phyloP scores from a whole-genome alignment of 2,888 invertebrate species.

The Odontothrips loti region DNA sequence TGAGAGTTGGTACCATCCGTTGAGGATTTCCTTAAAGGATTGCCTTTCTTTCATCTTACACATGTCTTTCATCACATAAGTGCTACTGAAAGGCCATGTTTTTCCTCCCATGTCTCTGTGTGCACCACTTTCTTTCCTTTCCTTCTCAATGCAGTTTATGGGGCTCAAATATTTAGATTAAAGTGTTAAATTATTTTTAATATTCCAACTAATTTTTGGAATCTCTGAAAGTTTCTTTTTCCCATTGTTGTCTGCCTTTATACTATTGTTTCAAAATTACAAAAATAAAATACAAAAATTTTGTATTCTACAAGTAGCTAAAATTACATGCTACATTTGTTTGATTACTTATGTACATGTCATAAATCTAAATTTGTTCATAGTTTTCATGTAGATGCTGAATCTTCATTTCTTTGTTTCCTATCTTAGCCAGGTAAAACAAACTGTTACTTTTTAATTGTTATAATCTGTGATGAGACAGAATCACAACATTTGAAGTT shows the following conservation, averaged over 20 bases:
- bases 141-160: conserved; percentile 22
- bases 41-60: background rate
- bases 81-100: background rate
- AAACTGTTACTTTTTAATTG: conserved; percentile 13
- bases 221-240: background rate
- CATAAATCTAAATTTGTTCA: background rate
- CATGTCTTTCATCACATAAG: background rate
- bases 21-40: too few relatives aligned
- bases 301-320: background rate
- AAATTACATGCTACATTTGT: background rate
- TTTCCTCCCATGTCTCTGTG: conserved; percentile 18
- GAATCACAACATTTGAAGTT: background rate
- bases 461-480: conserved; percentile 1
- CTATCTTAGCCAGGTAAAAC: background rate
- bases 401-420: background rate
- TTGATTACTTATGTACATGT: background rate
- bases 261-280: background rate
- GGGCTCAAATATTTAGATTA: conserved; percentile 16
- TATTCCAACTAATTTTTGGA: conserved; percentile 12
- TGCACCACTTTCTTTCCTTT: conserved; percentile 16
- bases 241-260: background rate
- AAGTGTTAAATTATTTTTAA: conserved; percentile 24
- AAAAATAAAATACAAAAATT: background rate
- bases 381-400: background rate
- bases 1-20: too few relatives aligned